phyloP scores from a whole-genome alignment of 2,888 invertebrate genomes.

The Ichneumoninae sp. region DNA sequence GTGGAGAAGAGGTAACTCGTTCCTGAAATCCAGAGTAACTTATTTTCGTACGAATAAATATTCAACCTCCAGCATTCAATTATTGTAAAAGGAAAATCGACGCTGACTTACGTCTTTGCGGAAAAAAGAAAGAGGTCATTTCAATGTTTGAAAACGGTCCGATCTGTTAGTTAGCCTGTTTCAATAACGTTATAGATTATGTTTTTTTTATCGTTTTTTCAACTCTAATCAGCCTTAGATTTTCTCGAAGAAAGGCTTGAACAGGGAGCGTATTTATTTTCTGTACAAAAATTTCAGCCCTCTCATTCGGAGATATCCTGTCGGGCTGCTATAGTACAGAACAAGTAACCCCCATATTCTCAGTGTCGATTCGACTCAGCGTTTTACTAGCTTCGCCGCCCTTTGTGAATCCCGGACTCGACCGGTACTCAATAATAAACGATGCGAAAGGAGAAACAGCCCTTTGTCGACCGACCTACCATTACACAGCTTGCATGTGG shows the following conservation, averaged over 20 bases:
- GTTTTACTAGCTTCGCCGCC: neutral
- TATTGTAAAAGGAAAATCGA: no score
- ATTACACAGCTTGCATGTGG: conserved; percentile 71
- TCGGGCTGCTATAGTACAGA: neutral
- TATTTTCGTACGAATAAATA: no score
- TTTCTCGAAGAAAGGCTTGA: neutral
- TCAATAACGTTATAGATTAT: neutral
- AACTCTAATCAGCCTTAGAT: neutral
- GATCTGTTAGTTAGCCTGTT: neutral
- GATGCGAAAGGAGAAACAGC: conserved; percentile 35
- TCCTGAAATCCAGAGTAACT: no score
- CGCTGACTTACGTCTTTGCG: no score
- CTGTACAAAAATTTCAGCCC: neutral
- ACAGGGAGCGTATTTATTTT: neutral
- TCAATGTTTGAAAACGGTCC: neutral
- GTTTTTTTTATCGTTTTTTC: no score
- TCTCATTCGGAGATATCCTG: neutral
- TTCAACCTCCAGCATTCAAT: no score
- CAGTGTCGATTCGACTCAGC: neutral
- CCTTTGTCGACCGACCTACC: conserved; percentile 13
- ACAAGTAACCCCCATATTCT: neutral
- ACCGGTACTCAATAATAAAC: neutral
- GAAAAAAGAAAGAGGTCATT: neutral
- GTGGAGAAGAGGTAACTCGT: no score
- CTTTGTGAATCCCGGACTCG: neutral